These are phyloP conservation scores for Egretta garzetta DNA, from an alignment of 2,113 vertebrate species.

Conservation along the genomic window DNA sequence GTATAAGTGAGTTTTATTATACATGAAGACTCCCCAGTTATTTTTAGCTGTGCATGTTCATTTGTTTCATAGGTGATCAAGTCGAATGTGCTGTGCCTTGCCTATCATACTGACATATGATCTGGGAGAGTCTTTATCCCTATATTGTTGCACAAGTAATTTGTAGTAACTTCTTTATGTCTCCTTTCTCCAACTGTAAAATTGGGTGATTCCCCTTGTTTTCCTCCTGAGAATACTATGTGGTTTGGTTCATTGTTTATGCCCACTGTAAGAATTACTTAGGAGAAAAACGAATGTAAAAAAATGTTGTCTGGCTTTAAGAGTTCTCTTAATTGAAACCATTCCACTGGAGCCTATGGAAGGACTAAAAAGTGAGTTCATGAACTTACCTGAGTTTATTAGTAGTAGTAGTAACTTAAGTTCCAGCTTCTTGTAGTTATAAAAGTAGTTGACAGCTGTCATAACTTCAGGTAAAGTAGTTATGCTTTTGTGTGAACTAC, in stretches of 20 bases:
- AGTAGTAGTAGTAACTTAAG: constrained; percentile 27
- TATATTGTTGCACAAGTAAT: not conserved
- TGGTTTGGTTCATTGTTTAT: not conserved
- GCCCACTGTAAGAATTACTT: not conserved
- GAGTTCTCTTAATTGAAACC: constrained; percentile 43
- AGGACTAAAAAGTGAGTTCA: not conserved
- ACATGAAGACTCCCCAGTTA: not conserved
- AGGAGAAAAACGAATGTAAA: not conserved
- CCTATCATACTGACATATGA: not conserved
- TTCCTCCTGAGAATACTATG: not conserved
- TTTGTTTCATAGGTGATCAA: not conserved
- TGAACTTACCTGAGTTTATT: constrained; percentile 12
- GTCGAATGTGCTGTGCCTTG: not conserved
- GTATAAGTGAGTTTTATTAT: not conserved
- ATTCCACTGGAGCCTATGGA: not conserved
- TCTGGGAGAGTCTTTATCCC: not conserved
- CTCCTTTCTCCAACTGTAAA: not conserved
- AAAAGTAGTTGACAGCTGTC: constrained; percentile 24
- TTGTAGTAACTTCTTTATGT: not conserved
- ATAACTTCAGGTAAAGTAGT: constrained; percentile 15
- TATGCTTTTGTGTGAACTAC: not conserved
- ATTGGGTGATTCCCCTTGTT: not conserved
- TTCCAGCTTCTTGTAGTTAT: constrained; percentile 9
- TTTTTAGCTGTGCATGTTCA: not conserved
- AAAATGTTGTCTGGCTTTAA: not conserved